These are phyloP conservation scores for Bolinopsis microptera DNA, from an alignment of 37 sponge, comb jelly and placozoan species.

Conservation along the genomic window DNA sequence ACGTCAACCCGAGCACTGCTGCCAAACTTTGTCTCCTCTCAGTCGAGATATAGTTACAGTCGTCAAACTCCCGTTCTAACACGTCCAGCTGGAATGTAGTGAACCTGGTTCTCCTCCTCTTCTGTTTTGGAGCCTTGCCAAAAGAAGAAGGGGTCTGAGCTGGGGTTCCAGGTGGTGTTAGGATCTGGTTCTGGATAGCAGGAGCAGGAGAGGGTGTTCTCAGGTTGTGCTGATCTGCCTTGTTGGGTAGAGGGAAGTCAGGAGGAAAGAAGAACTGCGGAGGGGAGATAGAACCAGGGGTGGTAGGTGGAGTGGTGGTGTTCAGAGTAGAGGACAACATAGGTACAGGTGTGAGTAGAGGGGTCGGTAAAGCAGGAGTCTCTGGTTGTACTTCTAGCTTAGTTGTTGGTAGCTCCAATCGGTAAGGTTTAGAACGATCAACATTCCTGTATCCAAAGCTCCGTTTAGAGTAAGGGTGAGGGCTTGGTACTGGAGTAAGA, in stretches of 20 bases:
- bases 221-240: background rate
- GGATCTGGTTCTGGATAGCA: background rate
- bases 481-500: no score
- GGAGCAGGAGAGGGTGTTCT: background rate
- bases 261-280: conserved; percentile 60
- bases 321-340: background rate
- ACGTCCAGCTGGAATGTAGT: background rate
- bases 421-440: background rate
- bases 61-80: background rate
- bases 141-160: background rate
- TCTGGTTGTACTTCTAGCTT: background rate
- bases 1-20: background rate
- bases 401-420: background rate
- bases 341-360: background rate
- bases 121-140: background rate
- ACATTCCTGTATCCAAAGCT: no score
- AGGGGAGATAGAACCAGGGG: background rate
- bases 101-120: conserved; percentile 21
- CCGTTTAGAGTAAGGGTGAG: no score
- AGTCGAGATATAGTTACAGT: background rate
- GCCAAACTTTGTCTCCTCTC: background rate
- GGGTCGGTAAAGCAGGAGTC: background rate
- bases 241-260: background rate
- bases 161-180: conserved; percentile 10
- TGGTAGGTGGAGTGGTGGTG: background rate